phyloP scores from a whole-genome alignment of 2,113 vertebrate species.

The Arothron firmamentum region DNA sequence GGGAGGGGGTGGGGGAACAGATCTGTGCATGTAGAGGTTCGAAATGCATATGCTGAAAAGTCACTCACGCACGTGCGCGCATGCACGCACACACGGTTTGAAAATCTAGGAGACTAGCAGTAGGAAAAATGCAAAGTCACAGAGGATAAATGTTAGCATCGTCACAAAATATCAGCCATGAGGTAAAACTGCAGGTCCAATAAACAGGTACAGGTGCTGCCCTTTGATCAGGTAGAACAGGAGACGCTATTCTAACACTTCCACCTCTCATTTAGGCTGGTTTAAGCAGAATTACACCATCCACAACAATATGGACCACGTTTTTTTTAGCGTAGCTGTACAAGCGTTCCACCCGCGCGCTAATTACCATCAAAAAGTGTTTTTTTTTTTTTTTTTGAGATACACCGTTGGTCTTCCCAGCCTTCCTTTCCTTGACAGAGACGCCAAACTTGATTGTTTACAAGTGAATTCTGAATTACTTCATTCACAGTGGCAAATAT shows the following conservation, averaged over 20 bases:
- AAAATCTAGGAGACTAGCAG: slow-evolving; percentile 46
- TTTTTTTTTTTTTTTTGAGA: slow-evolving; percentile 34
- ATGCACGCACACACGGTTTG: background rate
- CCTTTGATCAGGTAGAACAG: slow-evolving; percentile 57
- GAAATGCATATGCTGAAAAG: slow-evolving; percentile 51
- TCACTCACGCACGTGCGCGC: slow-evolving; percentile 19
- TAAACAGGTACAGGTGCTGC: slow-evolving; percentile 64
- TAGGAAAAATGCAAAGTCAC: slow-evolving; percentile 40
- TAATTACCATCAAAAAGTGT: slow-evolving; percentile 11
- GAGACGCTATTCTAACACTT: slow-evolving; percentile 54
- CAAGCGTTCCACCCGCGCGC: slow-evolving; percentile 25
- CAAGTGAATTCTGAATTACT: slow-evolving; percentile 61
- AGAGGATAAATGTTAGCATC: slow-evolving; percentile 56
- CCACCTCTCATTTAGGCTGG: slow-evolving; percentile 65
- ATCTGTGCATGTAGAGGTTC: slow-evolving; percentile 49
- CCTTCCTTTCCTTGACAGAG: slow-evolving; percentile 45
- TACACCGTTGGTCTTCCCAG: slow-evolving; percentile 49
- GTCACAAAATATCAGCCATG: slow-evolving; percentile 61
- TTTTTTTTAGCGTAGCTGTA: slow-evolving; percentile 67
- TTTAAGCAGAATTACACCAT: slow-evolving; percentile 62
- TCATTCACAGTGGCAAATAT: slow-evolving; percentile 73
- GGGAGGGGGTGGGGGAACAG: background rate
- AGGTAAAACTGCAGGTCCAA: slow-evolving; percentile 75
- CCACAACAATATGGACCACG: slow-evolving; percentile 54
- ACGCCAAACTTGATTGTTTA: slow-evolving; percentile 64